Conservation (phyloP, 2,797 vertebrate species). For the Cirrhinus mrigala region DNA sequence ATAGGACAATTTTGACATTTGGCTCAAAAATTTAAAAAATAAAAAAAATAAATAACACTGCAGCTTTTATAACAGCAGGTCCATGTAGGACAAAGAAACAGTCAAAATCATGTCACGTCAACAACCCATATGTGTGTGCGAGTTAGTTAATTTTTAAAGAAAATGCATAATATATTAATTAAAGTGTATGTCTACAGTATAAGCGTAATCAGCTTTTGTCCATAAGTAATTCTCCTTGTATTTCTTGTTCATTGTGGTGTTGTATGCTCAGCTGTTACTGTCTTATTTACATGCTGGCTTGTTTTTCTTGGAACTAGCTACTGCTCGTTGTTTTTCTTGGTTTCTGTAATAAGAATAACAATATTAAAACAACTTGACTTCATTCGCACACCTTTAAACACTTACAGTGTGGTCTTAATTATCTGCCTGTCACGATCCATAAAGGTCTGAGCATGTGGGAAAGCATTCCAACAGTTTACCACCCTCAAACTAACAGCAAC, state of each 20-base stretch:
- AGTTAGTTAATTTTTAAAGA: too few species aligned
- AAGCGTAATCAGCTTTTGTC: too few species aligned
- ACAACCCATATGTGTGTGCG: too few species aligned
- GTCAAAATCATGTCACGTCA: too few species aligned
- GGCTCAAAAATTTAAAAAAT: too few species aligned
- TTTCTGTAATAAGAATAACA: background rate
- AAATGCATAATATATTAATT: too few species aligned
- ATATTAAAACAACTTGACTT: conserved; percentile 37
- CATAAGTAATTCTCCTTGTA: background rate
- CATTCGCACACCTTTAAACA: conserved; percentile 32
- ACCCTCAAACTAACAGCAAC: conserved; percentile 67
- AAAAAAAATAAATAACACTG: too few species aligned
- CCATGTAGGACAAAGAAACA: too few species aligned
- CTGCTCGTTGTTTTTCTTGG: background rate
- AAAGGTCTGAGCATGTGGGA: conserved; percentile 54
- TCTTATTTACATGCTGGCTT: background rate
- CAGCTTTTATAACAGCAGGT: too few species aligned
- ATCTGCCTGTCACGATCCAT: conserved; percentile 69
- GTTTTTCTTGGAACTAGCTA: background rate
- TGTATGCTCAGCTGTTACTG: background rate
- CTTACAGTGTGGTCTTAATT: conserved; percentile 73
- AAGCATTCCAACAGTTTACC: conserved; percentile 71
- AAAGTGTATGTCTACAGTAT: too few species aligned
- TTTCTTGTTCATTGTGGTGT: background rate
- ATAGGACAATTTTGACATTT: too few species aligned